Conservation (phyloP, 2,888 invertebrate species). For the Drosophila macrospina region DNA sequence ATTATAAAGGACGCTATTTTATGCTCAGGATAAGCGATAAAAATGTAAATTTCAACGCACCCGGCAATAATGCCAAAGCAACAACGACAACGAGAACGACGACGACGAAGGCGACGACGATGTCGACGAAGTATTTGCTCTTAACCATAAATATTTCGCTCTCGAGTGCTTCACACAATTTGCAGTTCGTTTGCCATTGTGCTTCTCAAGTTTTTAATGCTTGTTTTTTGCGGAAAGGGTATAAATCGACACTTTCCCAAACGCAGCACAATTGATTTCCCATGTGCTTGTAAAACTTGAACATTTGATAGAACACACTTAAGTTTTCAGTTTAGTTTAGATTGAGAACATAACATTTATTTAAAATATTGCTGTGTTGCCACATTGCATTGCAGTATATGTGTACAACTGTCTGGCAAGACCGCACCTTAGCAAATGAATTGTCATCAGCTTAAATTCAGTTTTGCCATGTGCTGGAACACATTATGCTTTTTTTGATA, state of each 20-base stretch:
- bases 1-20: slow-evolving; percentile 98
- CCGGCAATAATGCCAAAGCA: slow-evolving; percentile 53
- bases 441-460: no score
- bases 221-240: slow-evolving; percentile 39
- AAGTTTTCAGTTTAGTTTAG: background rate
- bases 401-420: background rate
- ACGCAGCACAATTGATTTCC: background rate
- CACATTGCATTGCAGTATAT: background rate
- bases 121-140: slow-evolving; percentile 49
- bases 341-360: background rate
- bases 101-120: slow-evolving; percentile 37
- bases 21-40: slow-evolving; percentile 98
- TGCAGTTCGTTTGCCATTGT: slow-evolving; percentile 74
- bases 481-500: no score
- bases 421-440: background rate
- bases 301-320: background rate
- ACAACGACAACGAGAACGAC: slow-evolving; percentile 5
- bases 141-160: slow-evolving; percentile 65
- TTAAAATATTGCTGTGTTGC: background rate
- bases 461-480: no score
- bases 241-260: slow-evolving; percentile 20
- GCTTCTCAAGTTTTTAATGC: slow-evolving; percentile 51
- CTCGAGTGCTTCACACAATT: slow-evolving; percentile 76
- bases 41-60: slow-evolving; percentile 89
- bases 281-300: background rate